These are phyloP conservation scores for Sphyrna mokarran DNA, from an alignment of 2,113 vertebrate species.

Conservation along the genomic window DNA sequence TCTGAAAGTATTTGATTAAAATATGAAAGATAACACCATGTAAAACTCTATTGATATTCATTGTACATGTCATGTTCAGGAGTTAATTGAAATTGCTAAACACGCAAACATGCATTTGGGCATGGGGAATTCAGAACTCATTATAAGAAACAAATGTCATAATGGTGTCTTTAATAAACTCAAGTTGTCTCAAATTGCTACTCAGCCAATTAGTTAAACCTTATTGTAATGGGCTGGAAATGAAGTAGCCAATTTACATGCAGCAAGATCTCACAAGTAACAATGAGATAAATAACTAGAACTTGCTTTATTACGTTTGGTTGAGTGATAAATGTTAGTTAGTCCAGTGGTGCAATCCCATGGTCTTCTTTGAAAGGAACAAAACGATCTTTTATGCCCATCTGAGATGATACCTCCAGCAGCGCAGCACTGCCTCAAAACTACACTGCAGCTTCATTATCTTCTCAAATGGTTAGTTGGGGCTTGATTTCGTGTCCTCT, in stretches of 20 bases:
- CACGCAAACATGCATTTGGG: background rate
- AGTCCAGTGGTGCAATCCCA: background rate
- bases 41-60: background rate
- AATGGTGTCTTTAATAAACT: background rate
- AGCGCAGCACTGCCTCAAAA: background rate
- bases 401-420: background rate
- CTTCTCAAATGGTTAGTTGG: background rate
- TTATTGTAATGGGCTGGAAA: background rate
- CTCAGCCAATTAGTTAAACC: background rate
- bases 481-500: background rate
- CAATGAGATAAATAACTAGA: background rate
- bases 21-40: background rate
- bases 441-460: background rate
- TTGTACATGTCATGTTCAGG: background rate
- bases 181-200: background rate
- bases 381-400: background rate
- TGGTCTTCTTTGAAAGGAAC: background rate
- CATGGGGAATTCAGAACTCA: background rate
- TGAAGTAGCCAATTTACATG: background rate
- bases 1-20: background rate
- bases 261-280: background rate
- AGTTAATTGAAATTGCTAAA: background rate
- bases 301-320: background rate
- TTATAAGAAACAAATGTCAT: background rate
- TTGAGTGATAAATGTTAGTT: background rate